Evolutionary conservation across 2,113 vertebrate species (phyloP).

Genomic region (Cygnus atratus): DNA sequence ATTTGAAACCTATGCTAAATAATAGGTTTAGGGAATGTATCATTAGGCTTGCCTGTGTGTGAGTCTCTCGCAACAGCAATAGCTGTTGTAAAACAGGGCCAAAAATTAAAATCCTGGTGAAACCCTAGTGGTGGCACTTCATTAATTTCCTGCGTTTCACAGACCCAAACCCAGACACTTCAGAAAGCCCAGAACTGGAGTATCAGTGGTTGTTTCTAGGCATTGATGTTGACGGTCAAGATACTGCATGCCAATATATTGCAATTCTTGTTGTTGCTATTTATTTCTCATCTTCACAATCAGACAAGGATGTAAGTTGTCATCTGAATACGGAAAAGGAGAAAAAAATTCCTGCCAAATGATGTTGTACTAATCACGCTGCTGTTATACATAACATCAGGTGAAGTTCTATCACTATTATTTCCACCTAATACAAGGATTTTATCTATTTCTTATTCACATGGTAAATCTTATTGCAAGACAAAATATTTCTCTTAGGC

Average conservation of each 20-base stretch:
- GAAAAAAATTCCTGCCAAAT: not conserved
- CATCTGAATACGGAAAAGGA: not conserved
- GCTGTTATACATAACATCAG: not conserved
- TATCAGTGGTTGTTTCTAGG: not conserved
- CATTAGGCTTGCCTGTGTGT: fast-evolving
- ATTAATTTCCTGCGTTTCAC: not conserved
- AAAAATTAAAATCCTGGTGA: not conserved
- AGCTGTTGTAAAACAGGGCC: not conserved
- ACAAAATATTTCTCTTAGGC: not conserved
- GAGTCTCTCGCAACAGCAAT: not conserved
- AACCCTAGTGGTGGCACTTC: fast-evolving
- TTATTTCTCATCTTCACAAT: not conserved
- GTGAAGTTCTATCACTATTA: not conserved
- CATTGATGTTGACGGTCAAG: not conserved
- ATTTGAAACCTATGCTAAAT: not conserved
- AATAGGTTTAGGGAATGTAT: not conserved
- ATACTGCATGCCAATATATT: not conserved
- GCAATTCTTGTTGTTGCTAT: not conserved
- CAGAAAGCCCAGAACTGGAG: not conserved
- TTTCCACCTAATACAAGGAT: not conserved
- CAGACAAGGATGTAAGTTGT: not conserved
- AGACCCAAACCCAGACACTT: too few relatives aligned
- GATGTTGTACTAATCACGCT: not conserved
- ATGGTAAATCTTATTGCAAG: not conserved
- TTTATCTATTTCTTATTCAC: not conserved